Percentiles rank a stretch among this genome's conserved stretches.
phyloP scores from a whole-genome alignment of 1,140 invertebrate genomes.

The Diabrotica undecimpunctata region DNA sequence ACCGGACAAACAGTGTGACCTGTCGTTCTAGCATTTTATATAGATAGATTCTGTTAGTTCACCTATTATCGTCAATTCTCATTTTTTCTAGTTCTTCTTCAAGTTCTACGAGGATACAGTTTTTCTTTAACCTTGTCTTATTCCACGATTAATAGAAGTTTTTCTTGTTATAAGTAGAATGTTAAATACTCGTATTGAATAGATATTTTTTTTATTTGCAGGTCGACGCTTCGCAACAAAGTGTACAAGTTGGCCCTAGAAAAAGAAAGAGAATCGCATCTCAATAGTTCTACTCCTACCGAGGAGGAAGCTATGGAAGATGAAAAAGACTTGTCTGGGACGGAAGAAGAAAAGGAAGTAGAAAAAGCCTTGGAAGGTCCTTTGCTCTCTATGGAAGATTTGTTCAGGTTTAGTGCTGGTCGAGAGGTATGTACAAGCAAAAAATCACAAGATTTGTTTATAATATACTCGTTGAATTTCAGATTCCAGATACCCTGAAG shows the following conservation, averaged over 20 bases:
- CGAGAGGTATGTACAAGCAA: constrained; percentile 43
- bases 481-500: constrained; percentile 56
- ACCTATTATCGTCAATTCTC: too few species aligned
- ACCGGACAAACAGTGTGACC: too few species aligned
- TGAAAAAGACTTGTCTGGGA: constrained; percentile 60
- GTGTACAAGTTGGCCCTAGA: constrained; percentile 82
- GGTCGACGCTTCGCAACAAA: constrained; percentile 93
- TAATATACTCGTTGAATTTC: background rate
- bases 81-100: too few species aligned
- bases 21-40: too few species aligned
- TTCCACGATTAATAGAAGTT: too few species aligned
- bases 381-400: constrained; percentile 57
- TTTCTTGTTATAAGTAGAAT: too few species aligned
- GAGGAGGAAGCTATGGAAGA: constrained; percentile 48
- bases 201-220: constrained; percentile 1
- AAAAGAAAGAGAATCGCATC: constrained; percentile 59
- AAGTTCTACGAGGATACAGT: too few species aligned
- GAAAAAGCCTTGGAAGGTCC: constrained; percentile 54
- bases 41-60: too few species aligned
- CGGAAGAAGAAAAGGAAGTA: constrained; percentile 63
- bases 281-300: constrained; percentile 48
- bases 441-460: background rate
- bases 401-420: constrained; percentile 54
- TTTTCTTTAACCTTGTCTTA: too few species aligned
- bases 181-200: background rate